phyloP scores from a whole-genome alignment of 2,113 vertebrate genomes.

The Bujurquina vittata region DNA sequence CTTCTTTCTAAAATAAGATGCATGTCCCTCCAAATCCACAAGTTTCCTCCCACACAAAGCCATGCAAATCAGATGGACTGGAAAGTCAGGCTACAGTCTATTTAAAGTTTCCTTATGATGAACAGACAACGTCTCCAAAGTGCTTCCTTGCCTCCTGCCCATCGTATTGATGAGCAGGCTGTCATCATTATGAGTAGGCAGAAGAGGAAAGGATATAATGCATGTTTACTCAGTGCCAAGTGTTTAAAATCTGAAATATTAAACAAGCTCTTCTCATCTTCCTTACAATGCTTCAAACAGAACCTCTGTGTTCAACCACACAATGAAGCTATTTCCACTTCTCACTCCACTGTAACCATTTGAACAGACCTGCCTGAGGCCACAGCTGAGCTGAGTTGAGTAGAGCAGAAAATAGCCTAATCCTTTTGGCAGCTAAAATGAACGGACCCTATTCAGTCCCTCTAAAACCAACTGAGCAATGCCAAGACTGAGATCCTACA shows the following conservation, averaged over 20 bases:
- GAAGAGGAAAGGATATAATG: background rate
- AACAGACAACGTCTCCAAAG: background rate
- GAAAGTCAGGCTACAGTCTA: background rate
- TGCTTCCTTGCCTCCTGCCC: background rate
- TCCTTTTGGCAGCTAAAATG: conserved; percentile 64
- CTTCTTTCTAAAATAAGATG: background rate
- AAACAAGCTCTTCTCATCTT: background rate
- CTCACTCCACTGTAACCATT: conserved; percentile 46
- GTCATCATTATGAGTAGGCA: background rate
- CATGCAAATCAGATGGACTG: conserved; percentile 19
- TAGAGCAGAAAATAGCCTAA: conserved; percentile 69
- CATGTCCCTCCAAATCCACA: background rate
- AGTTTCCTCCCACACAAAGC: conserved; percentile 21
- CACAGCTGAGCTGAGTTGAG: conserved; percentile 54
- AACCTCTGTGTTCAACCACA: conserved; percentile 26
- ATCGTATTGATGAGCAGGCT: background rate
- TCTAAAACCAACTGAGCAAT: conserved; percentile 44
- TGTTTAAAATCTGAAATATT: background rate
- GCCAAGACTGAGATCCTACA: conserved; percentile 46
- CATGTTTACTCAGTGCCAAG: background rate
- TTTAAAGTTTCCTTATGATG: conserved; percentile 13
- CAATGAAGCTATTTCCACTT: conserved; percentile 47
- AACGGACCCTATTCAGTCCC: conserved; percentile 54
- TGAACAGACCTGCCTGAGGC: conserved; percentile 61
- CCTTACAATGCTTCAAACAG: background rate